Evolutionary conservation across 2,113 vertebrate species (phyloP).

Genomic region (Bostrychus sinensis): DNA sequence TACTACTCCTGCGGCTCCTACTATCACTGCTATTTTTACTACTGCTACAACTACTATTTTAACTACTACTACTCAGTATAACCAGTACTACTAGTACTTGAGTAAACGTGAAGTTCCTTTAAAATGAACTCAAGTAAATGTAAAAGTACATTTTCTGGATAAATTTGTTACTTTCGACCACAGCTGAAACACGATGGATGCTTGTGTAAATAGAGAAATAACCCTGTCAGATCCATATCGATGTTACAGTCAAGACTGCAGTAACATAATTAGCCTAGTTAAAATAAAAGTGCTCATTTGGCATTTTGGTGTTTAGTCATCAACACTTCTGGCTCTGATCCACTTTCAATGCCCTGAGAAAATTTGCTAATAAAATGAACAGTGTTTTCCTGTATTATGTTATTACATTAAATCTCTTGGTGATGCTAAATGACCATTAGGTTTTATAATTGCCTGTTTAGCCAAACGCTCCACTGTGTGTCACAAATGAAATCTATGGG

Average conservation of each 20-base stretch:
- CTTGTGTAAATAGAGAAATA: no score
- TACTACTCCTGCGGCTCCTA: no score
- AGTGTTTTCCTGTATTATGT: conserved; percentile 13
- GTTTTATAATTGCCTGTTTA: conserved; percentile 15
- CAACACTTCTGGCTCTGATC: background rate
- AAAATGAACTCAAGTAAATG: no score
- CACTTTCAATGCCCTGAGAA: conserved; percentile 8
- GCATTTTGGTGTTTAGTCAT: conserved; percentile 16
- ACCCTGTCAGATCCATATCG: no score
- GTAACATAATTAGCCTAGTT: conserved; percentile 13
- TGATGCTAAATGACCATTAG: conserved; percentile 21
- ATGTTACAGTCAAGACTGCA: background rate
- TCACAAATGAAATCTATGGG: conserved; percentile 26
- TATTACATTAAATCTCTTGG: conserved; percentile 4
- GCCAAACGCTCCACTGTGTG: conserved; percentile 6
- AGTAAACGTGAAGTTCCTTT: no score
- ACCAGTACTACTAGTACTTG: no score
- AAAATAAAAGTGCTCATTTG: conserved; percentile 10
- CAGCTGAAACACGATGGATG: no score
- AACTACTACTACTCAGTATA: no score
- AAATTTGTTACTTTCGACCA: no score
- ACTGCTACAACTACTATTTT: no score
- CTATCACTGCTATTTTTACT: no score
- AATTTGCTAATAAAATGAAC: conserved; percentile 1
- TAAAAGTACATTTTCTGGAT: no score